Percentiles rank a stretch among this genome's conserved stretches.
phyloP scores from a whole-genome alignment of 2,888 invertebrate species.

The Erannis defoliaria region DNA sequence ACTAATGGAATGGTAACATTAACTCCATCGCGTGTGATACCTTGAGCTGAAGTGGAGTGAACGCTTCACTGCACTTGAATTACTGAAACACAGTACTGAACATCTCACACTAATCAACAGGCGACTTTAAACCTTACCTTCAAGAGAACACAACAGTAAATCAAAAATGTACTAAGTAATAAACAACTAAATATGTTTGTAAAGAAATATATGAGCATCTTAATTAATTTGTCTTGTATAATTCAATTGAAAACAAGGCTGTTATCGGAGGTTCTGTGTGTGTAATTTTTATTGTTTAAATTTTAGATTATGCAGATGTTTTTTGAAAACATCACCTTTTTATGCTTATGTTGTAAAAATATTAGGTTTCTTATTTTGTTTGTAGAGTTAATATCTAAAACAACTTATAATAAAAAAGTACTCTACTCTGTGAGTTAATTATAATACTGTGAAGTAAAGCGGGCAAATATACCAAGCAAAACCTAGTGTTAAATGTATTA shows the following conservation, averaged over 20 bases:
- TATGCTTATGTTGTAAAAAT: too few species aligned
- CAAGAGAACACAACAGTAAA: background rate
- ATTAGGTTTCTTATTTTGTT: too few species aligned
- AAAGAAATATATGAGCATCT: constrained; percentile 26
- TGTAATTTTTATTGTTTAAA: background rate
- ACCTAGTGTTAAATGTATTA: too few species aligned
- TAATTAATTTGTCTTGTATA: constrained; percentile 22
- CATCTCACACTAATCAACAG: constrained; percentile 15
- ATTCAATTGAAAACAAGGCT: constrained; percentile 23
- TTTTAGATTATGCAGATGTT: background rate
- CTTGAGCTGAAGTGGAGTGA: constrained; percentile 49
- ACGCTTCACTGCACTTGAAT: constrained; percentile 53
- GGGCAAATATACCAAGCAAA: too few species aligned
- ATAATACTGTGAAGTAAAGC: too few species aligned
- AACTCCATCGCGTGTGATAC: constrained; percentile 51
- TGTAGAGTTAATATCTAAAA: too few species aligned
- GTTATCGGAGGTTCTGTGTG: constrained; percentile 9
- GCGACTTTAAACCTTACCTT: constrained; percentile 3
- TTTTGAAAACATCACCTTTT: too few species aligned
- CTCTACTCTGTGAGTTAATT: too few species aligned
- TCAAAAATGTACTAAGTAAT: background rate
- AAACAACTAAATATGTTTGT: constrained; percentile 16
- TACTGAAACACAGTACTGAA: constrained; percentile 44
- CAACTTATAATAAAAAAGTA: too few species aligned
- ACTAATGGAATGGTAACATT: constrained; percentile 40